Percentiles rank a stretch among this genome's conserved stretches.
Evolutionary conservation across 2,888 invertebrate species (phyloP).

Genomic region (Autographa gamma): DNA sequence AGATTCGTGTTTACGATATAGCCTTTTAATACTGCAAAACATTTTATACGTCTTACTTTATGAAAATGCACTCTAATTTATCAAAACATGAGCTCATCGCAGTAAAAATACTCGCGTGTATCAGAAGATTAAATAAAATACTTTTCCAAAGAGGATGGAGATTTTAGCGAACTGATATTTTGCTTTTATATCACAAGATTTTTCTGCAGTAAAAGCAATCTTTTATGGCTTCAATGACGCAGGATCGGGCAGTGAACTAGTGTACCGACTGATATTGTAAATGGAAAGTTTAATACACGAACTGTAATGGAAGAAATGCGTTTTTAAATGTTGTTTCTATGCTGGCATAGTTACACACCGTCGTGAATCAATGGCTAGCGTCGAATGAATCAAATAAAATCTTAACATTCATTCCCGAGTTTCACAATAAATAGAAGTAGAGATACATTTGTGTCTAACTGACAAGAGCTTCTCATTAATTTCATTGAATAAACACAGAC

Average conservation of each 20-base stretch:
- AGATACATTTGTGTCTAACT: slow-evolving; percentile 34
- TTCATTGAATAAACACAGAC: slow-evolving; percentile 33
- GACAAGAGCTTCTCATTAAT: slow-evolving; percentile 44
- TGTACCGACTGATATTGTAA: slow-evolving; percentile 15
- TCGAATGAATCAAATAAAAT: background rate
- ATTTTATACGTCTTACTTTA: background rate
- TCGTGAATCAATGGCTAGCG: background rate
- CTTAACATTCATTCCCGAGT: background rate
- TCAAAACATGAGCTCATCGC: slow-evolving; percentile 15
- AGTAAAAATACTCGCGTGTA: slow-evolving; percentile 29
- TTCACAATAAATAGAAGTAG: slow-evolving; percentile 23
- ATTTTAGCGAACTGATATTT: slow-evolving; percentile 24
- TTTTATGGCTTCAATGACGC: slow-evolving; percentile 40
- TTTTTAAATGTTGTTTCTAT: slow-evolving; percentile 2
- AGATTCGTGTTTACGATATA: background rate
- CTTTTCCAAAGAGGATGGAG: slow-evolving; percentile 29
- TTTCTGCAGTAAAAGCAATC: slow-evolving; percentile 27
- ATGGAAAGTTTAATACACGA: slow-evolving; percentile 33
- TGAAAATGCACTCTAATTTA: slow-evolving; percentile 35
- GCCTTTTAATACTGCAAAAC: background rate
- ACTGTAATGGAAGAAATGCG: slow-evolving; percentile 11
- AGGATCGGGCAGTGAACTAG: slow-evolving; percentile 50
- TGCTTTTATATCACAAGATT: slow-evolving; percentile 39
- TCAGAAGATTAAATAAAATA: slow-evolving; percentile 36
- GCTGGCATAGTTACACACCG: background rate